Conservation (phyloP, 2,113 vertebrate species). For the Catharus minimus region DNA sequence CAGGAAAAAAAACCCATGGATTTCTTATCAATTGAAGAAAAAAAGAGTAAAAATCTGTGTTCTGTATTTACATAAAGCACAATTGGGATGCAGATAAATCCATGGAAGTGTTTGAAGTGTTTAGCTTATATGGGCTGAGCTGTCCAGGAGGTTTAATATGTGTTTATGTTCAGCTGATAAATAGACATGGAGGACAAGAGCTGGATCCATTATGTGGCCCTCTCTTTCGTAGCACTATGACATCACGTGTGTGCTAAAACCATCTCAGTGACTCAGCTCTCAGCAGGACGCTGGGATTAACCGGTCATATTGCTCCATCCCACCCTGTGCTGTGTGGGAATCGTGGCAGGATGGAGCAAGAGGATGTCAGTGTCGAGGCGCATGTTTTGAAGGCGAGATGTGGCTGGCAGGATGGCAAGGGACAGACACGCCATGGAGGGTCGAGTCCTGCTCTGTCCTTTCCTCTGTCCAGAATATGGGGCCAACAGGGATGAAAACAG, state of each 20-base stretch:
- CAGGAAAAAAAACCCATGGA: neutral
- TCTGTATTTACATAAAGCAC: neutral
- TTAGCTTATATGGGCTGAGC: neutral
- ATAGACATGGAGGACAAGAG: neutral
- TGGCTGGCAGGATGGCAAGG: fast-evolving
- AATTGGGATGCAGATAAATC: neutral
- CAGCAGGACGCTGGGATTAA: neutral
- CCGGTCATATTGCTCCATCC: neutral
- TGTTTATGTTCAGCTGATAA: neutral
- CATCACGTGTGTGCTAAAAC: neutral
- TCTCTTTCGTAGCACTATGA: neutral
- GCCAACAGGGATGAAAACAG: neutral
- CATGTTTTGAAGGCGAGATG: neutral
- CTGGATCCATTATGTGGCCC: neutral
- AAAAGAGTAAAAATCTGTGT: neutral
- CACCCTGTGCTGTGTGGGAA: neutral
- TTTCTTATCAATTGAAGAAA: neutral
- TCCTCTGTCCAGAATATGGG: neutral
- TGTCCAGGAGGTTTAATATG: neutral
- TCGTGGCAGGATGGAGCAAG: neutral
- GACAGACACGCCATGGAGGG: fast-evolving
- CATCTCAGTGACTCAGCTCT: neutral
- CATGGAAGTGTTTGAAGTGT: neutral
- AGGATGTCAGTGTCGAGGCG: neutral
- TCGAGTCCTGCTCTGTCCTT: neutral